A percentile compares a stretch with the other conserved stretches of the same genome.
These are phyloP conservation scores for Exephanes ischioxanthus DNA, from an alignment of 2,888 invertebrate species.

Conservation along the genomic window DNA sequence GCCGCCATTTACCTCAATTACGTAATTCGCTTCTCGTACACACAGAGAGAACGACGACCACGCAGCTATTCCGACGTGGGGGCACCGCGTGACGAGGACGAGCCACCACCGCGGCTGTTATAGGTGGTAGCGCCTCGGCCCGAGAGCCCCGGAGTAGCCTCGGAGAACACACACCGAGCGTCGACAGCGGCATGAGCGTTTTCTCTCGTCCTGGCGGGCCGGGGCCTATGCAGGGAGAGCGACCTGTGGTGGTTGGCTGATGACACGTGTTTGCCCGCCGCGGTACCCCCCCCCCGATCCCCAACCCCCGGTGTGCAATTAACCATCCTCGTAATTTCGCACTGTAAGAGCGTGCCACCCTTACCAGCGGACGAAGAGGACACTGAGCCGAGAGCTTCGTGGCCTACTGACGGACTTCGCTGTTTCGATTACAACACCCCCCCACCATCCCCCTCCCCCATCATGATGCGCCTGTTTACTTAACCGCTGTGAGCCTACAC, in stretches of 20 bases:
- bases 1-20: slow-evolving; percentile 82
- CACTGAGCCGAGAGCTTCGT: slow-evolving; percentile 34
- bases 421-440: no score
- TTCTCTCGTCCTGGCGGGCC: neutral
- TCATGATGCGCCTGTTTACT: neutral
- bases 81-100: slow-evolving; percentile 60
- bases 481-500: neutral
- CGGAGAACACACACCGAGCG: slow-evolving; percentile 26
- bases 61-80: slow-evolving; percentile 69
- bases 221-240: neutral
- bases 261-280: slow-evolving; percentile 82
- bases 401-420: slow-evolving; percentile 57
- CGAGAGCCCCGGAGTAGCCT: neutral
- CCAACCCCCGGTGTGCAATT: slow-evolving; percentile 77
- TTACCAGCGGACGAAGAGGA: slow-evolving; percentile 1
- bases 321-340: slow-evolving; percentile 80
- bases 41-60: slow-evolving; percentile 73
- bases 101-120: neutral
- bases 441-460: neutral
- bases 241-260: slow-evolving; percentile 75
- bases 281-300: slow-evolving; percentile 49
- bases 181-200: slow-evolving; percentile 47
- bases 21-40: slow-evolving; percentile 80
- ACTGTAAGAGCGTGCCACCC: slow-evolving; percentile 74
- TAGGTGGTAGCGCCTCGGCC: neutral